Conservation (phyloP, 2,113 vertebrate species). For the Montifringilla adamsi region DNA sequence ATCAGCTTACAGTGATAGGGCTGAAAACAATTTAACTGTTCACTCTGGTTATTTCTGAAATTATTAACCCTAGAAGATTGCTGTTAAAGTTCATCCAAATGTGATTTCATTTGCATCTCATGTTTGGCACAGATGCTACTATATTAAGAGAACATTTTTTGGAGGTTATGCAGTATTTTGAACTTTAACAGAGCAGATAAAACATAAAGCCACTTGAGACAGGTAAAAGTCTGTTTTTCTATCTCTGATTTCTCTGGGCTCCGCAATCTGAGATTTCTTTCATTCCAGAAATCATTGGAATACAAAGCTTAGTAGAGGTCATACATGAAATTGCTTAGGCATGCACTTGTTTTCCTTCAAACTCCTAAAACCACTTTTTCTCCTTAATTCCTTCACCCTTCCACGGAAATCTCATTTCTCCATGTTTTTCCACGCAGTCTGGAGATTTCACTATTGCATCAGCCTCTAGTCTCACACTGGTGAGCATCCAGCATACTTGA, state of each 20-base stretch:
- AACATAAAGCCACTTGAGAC: neutral
- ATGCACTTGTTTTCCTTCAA: neutral
- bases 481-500: neutral
- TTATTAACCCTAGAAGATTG: neutral
- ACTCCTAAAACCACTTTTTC: neutral
- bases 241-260: neutral
- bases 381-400: neutral
- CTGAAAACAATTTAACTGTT: conserved; percentile 3
- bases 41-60: neutral
- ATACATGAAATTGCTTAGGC: neutral
- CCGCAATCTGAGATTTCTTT: neutral
- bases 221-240: neutral
- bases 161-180: neutral
- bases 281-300: neutral
- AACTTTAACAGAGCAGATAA: neutral
- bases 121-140: neutral
- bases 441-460: neutral
- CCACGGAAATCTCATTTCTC: neutral
- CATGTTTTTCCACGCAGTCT: neutral
- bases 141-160: neutral
- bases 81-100: neutral
- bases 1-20: neutral
- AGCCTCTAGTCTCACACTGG: neutral
- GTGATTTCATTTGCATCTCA: neutral
- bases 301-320: neutral